phyloP scores from a whole-genome alignment of 2,113 vertebrate species.

The Chaenogobius annularis region DNA sequence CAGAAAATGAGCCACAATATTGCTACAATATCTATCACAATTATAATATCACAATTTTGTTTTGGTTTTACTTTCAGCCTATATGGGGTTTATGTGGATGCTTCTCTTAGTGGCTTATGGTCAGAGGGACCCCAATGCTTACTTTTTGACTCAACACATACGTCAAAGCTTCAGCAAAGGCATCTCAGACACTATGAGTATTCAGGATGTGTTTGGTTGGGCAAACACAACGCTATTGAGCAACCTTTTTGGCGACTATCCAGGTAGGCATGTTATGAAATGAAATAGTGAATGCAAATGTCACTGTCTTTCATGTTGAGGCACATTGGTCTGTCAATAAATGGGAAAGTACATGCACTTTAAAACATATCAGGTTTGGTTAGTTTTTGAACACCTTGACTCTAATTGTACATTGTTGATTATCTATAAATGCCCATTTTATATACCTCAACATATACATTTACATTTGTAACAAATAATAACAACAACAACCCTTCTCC shows the following conservation, averaged over 20 bases:
- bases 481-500: no score
- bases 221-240: slow-evolving; percentile 85
- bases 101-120: slow-evolving; percentile 90
- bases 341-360: not conserved
- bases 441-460: no score
- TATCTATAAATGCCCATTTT: no score
- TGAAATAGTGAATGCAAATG: not conserved
- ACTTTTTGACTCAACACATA: slow-evolving; percentile 88
- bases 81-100: slow-evolving; percentile 93
- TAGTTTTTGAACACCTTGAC: not conserved
- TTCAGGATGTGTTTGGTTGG: slow-evolving; percentile 86
- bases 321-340: not conserved
- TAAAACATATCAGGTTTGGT: not conserved
- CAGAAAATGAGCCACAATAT: not conserved
- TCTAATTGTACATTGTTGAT: not conserved
- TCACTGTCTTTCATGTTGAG: not conserved
- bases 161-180: slow-evolving; percentile 85
- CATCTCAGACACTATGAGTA: slow-evolving; percentile 77
- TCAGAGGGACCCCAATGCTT: slow-evolving; percentile 89
- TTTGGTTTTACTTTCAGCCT: slow-evolving; percentile 76
- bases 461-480: no score
- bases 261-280: slow-evolving; percentile 73
- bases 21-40: slow-evolving; percentile 1
- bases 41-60: no score
- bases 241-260: slow-evolving; percentile 83